phyloP scores from a whole-genome alignment of 2,797 vertebrate genomes.

The Luscinia megarhynchos region DNA sequence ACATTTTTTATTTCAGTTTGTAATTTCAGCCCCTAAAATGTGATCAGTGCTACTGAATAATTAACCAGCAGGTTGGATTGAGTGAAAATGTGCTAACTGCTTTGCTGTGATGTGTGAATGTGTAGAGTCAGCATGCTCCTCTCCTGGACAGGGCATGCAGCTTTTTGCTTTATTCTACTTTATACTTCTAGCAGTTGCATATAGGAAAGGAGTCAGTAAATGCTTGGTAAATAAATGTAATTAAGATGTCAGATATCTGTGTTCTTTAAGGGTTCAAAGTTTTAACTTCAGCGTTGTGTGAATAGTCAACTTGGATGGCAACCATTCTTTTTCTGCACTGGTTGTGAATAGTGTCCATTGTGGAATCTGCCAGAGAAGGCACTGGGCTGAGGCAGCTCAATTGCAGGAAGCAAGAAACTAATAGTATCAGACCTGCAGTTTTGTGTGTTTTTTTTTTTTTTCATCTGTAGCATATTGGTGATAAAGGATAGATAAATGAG shows the following conservation, averaged over 20 bases:
- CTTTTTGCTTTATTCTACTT: background rate
- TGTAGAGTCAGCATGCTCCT: rapidly evolving
- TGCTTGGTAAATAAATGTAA: background rate
- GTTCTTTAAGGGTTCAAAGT: background rate
- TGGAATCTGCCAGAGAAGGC: background rate
- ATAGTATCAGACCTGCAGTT: background rate
- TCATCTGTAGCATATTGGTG: background rate
- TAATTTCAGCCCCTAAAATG: background rate
- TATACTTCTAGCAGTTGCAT: background rate
- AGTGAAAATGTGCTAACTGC: background rate
- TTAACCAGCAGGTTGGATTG: background rate
- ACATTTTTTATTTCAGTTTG: background rate
- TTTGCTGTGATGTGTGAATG: background rate
- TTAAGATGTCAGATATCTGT: background rate
- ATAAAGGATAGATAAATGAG: background rate
- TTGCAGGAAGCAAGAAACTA: background rate
- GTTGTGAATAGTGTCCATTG: background rate
- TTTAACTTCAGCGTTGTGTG: background rate
- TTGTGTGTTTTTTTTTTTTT: background rate
- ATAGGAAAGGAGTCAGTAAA: background rate
- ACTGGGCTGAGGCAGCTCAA: background rate
- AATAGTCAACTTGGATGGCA: background rate
- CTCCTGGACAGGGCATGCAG: background rate
- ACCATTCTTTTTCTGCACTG: background rate
- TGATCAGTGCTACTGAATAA: background rate